phyloP scores from a whole-genome alignment of 2,797 vertebrate species.

The Melanotaenia trifasciata region DNA sequence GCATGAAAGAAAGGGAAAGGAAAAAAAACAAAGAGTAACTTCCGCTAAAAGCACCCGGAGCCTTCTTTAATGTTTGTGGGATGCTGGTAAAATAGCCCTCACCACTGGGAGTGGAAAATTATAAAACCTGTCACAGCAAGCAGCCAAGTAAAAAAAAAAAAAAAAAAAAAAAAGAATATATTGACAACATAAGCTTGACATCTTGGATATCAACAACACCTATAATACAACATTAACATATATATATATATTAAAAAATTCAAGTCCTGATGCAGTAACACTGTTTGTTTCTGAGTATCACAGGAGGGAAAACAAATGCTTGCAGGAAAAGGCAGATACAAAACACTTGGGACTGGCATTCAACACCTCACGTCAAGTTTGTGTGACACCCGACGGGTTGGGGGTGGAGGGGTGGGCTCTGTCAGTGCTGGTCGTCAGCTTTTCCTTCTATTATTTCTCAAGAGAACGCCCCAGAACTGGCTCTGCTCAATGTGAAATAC shows the following conservation, averaged over 20 bases:
- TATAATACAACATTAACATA: constrained; percentile 65
- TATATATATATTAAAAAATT: constrained; percentile 56
- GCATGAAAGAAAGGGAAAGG: constrained; percentile 19
- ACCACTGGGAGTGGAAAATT: constrained; percentile 55
- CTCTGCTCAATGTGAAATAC: constrained; percentile 29
- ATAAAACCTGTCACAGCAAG: constrained; percentile 76
- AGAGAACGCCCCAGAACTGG: background rate
- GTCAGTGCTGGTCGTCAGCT: constrained; percentile 3
- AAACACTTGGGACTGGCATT: constrained; percentile 47
- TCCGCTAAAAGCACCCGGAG: constrained; percentile 46
- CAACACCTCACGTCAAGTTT: constrained; percentile 21
- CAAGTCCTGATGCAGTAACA: constrained; percentile 88
- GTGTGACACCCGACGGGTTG: no score
- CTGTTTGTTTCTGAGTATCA: constrained; percentile 79
- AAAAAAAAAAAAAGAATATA: constrained; percentile 40
- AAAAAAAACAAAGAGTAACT: constrained; percentile 18
- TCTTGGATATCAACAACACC: constrained; percentile 61
- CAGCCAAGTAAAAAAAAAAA: constrained; percentile 33
- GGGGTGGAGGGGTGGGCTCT: background rate
- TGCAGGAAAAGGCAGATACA: constrained; percentile 50
- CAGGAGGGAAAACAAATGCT: constrained; percentile 25
- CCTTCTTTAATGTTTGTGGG: constrained; percentile 41
- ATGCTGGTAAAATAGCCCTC: constrained; percentile 57
- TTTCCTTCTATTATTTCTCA: constrained; percentile 38
- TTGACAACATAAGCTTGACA: constrained; percentile 68